Evolutionary conservation across 2,113 vertebrate species (phyloP).

Genomic region (Pristiophorus japonicus): DNA sequence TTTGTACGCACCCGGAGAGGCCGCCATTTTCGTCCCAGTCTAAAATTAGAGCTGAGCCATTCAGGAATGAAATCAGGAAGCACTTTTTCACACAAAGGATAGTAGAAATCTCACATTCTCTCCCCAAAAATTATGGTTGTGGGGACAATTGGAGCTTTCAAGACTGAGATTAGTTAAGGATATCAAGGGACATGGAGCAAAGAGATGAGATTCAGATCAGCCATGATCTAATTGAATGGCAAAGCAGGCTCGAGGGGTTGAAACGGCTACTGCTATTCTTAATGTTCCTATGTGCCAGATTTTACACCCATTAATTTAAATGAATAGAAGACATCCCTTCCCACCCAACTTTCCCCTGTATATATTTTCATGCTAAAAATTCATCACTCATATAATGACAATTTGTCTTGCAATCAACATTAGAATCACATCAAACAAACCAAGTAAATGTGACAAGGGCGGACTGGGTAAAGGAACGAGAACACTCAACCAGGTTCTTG

Average conservation of each 20-base stretch:
- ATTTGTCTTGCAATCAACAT: neutral
- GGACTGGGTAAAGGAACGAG: neutral
- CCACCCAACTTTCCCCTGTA: neutral
- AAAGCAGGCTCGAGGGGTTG: no score
- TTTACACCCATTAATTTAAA: neutral
- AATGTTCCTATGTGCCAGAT: neutral
- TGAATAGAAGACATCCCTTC: neutral
- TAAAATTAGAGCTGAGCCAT: neutral
- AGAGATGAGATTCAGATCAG: neutral
- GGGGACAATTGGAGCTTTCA: neutral
- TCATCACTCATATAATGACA: neutral
- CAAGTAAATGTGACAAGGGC: neutral
- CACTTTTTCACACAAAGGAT: neutral
- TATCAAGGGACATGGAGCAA: neutral
- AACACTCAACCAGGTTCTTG: neutral
- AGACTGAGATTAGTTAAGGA: neutral
- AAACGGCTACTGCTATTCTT: neutral
- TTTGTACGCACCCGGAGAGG: no score
- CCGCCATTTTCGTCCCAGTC: no score
- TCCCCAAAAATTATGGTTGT: neutral
- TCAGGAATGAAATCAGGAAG: neutral
- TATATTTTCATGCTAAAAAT: neutral
- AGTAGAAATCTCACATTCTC: neutral
- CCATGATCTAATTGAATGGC: neutral
- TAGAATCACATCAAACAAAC: neutral